phyloP scores from a whole-genome alignment of 2,888 invertebrate genomes.

The Ceramica pisi region DNA sequence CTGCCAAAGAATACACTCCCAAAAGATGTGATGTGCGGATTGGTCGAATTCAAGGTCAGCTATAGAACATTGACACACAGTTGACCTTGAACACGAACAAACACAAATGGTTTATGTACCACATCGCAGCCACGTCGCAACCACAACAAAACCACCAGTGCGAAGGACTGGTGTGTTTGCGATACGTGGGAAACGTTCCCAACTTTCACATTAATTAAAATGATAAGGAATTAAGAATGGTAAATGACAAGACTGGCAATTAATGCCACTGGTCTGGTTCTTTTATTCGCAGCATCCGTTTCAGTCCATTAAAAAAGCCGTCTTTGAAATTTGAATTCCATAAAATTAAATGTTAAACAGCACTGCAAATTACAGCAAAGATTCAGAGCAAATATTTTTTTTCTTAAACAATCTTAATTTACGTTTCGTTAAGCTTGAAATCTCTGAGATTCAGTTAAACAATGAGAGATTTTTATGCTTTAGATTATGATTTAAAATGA shows the following conservation, averaged over 20 bases:
- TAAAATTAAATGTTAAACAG: constrained; percentile 27
- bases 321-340: constrained; percentile 29
- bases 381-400: constrained; percentile 36
- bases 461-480: constrained; percentile 20
- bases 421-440: constrained; percentile 50
- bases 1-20: too few relatives aligned
- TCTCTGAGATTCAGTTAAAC: constrained; percentile 15
- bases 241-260: constrained; percentile 23
- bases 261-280: background rate
- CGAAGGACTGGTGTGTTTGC: too few relatives aligned
- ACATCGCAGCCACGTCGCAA: too few relatives aligned
- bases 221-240: constrained; percentile 4
- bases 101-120: too few relatives aligned
- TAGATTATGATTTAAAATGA: constrained; percentile 26
- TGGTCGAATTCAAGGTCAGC: too few relatives aligned
- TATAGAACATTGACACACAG: too few relatives aligned
- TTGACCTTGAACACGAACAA: too few relatives aligned
- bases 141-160: too few relatives aligned
- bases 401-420: constrained; percentile 48
- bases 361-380: constrained; percentile 18
- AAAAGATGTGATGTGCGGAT: too few relatives aligned
- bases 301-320: background rate
- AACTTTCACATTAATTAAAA: constrained; percentile 10
- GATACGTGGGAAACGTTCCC: background rate
- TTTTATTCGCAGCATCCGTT: background rate